Conservation (phyloP, 2,888 invertebrate genomes). For the Philereme vetulata region DNA sequence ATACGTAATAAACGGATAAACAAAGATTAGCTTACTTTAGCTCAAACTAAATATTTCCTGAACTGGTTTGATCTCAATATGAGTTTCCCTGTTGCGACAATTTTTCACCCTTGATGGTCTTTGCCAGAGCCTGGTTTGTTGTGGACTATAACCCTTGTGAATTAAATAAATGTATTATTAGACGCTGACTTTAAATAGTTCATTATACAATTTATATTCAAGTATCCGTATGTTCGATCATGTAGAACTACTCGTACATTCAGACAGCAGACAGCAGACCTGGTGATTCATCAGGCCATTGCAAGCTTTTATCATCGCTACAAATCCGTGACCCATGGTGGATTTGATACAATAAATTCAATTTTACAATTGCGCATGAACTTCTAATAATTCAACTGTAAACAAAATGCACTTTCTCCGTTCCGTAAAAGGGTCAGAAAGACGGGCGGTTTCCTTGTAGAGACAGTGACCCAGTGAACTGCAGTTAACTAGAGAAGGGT, state of each 20-base stretch:
- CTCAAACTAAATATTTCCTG: too few species aligned
- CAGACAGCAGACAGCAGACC: neutral
- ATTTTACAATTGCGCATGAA: slow-evolving; percentile 36
- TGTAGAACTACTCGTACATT: slow-evolving; percentile 3
- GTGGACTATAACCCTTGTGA: too few species aligned
- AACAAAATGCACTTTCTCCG: slow-evolving; percentile 60
- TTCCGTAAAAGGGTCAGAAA: slow-evolving; percentile 61
- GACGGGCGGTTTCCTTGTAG: slow-evolving; percentile 60
- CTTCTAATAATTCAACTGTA: slow-evolving; percentile 50
- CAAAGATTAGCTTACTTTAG: too few species aligned
- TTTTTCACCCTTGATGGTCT: too few species aligned
- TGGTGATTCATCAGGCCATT: slow-evolving; percentile 21
- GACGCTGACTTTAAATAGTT: too few species aligned
- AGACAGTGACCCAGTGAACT: slow-evolving; percentile 67
- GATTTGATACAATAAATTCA: slow-evolving; percentile 37
- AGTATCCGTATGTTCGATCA: neutral
- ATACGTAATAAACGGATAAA: too few species aligned
- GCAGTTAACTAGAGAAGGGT: slow-evolving; percentile 60
- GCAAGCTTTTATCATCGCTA: slow-evolving; percentile 18
- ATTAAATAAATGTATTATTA: too few species aligned
- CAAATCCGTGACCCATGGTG: slow-evolving; percentile 29
- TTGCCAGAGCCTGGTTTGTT: too few species aligned
- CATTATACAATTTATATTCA: neutral
- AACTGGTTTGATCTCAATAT: too few species aligned
- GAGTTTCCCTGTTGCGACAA: too few species aligned